Evolutionary conservation across 2,888 invertebrate species (phyloP), one percentile per base, ranked within the genome.

Genomic region (Plemyria rubiginata): DNA sequence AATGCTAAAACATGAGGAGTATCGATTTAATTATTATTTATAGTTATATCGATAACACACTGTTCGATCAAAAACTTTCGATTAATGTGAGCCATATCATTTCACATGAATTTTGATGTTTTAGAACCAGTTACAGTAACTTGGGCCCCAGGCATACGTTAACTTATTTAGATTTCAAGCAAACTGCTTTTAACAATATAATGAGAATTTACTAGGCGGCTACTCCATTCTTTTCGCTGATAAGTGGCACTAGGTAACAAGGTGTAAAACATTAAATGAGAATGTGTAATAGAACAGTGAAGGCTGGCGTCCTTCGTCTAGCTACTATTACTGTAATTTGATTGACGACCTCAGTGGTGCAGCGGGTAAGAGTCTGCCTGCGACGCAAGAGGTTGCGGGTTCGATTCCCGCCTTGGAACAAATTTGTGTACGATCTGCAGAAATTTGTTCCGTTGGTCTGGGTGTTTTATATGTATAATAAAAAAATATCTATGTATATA

Each of bases 161-260:
- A 29, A 54, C 15, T 45, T 38, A 50, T 57, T 51, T 51, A 45
- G 13, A 22, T 36, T 51, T 52, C 28, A 32, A 46, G 46, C 15
- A 36, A 53, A 41, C 28, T n/a, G 41, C 12, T 53, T n/a, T 40
- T 28, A 40, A 7, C 12, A 12, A n/a, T 50, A 12, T 52, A 58
- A 52, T 51, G 58, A 58, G 58, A 52, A 58, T 58, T 58, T 58
- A 58, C 52, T 16, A 45, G 15, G 45, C 32, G 8, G 15, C 36
- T 13, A 32, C 40, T 43, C 45, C 22, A 45, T 58, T 45, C 52
- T 58, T 52, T 58, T 41, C n/a, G 41, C 15, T 32, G 32, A 32
- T 32, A 15, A 43, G 43, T 32, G 50, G 7, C 15, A 46, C 32
- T 32, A 46, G 13, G 13, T 16, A 40, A n/a, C n/a, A n/a, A 40